Evolutionary conservation across 2,113 vertebrate genomes (phyloP).

Genomic region (Podiceps cristatus): DNA sequence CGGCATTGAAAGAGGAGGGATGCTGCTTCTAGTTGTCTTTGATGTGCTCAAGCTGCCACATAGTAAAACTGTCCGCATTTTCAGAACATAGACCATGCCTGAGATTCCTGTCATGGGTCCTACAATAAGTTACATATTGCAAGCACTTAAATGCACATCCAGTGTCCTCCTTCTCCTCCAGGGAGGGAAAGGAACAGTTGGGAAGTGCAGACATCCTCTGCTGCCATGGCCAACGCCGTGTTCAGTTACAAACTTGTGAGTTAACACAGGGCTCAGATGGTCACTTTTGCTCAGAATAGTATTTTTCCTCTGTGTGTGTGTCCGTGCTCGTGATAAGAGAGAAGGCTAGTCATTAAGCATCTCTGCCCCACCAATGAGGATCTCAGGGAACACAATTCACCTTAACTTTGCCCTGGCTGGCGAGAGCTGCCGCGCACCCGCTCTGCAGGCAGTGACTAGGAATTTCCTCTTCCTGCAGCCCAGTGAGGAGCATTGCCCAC

Average conservation of each 20-base stretch:
- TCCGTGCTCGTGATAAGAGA: neutral
- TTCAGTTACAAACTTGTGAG: neutral
- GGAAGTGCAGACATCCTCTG: neutral
- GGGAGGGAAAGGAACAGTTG: neutral
- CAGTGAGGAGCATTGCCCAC: rapidly evolving
- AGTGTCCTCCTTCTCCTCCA: neutral
- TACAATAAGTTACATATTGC: constrained; percentile 3
- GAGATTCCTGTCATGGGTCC: constrained; percentile 16
- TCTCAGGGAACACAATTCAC: neutral
- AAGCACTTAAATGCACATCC: neutral
- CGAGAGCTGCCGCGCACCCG: neutral
- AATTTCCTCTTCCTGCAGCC: neutral
- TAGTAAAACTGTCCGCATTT: constrained; percentile 45
- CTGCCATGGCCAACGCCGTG: neutral
- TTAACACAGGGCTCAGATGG: neutral
- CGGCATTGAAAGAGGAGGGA: neutral
- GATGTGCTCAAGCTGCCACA: neutral
- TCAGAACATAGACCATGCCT: constrained; percentile 30
- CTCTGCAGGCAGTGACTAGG: neutral
- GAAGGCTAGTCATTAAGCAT: neutral
- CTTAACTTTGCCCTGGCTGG: neutral
- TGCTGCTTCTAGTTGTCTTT: neutral
- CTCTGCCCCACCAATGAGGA: neutral
- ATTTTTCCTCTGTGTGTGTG: neutral
- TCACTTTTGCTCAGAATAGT: neutral